Base-by-base conservation (phyloP, 2,113 vertebrate species). In the Romanogobio albipinnatus region DNA sequence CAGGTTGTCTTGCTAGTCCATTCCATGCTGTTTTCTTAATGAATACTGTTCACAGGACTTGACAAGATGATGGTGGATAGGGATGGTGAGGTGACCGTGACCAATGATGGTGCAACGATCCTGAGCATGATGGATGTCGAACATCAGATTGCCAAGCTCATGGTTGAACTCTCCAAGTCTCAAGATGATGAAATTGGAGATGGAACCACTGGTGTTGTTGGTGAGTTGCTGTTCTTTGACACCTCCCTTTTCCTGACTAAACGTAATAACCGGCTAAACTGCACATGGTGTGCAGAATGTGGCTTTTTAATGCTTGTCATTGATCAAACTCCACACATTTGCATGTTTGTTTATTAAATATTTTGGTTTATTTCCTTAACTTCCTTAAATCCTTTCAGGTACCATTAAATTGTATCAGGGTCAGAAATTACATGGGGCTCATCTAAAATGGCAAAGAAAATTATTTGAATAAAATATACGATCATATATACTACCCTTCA, bases 1-100 rank as follows among this genome's bases (percentile, higher is more conserved):
- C 51, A 26, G 9, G 9, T 13, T 3, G 8, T 2, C 7, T 59
- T 36, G 1, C 51, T 71, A 8, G 15, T 59, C 33, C 15, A 19
- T 6, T 17, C 1, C 36, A 4, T 19, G 19, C 39, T 9, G 9
- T 3, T 47, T n/a, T 26, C 6, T 36, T 71, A 17, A 39, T 26
- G 9, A n/a, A 2, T 53, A 15, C 51, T 77, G 5, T 53, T 45
- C 85, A 70, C 49, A 99, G 98, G 98, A 14, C 95, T 99, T 85
- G 98, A 99, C 91, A 99, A 99, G 91, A 99, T 99, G 98, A 99
- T 99, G 98, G 98, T 99, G 68, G 97, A 99, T 89, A 96, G 95
- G 85, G 98, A 99, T 86, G 98, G 98, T 0, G 98, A 99, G 22
- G 97, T 99, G 83, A 99, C 98, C 0, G 95, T 99, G 43, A 99